A percentile compares a stretch with the other conserved stretches of the same genome.
Evolutionary conservation across 2,888 invertebrate species (phyloP).

Genomic region (Volucella bombylans): DNA sequence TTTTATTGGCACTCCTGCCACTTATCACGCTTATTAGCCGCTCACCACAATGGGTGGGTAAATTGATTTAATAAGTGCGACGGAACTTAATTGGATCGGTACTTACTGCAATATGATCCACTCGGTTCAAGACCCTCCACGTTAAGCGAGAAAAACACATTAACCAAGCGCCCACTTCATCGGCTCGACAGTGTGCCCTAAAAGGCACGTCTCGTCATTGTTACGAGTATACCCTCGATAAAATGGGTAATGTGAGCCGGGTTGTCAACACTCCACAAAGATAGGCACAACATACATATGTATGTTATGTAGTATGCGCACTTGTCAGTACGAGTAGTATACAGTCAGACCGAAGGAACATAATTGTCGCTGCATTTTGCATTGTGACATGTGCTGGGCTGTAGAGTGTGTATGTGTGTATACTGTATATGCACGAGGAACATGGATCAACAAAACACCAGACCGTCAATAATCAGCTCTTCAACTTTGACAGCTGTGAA

Average conservation of each 20-base stretch:
- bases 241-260: constrained; percentile 57
- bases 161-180: constrained; percentile 53
- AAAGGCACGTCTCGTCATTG: constrained; percentile 58
- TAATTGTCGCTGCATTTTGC: constrained; percentile 32
- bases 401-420: constrained; percentile 15
- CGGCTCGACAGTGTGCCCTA: constrained; percentile 36
- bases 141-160: constrained; percentile 3
- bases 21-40: background rate
- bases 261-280: constrained; percentile 9
- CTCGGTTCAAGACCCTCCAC: constrained; percentile 40
- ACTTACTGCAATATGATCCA: constrained; percentile 39
- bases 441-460: background rate
- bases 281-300: background rate
- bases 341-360: constrained; percentile 10
- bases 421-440: background rate
- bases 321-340: constrained; percentile 36
- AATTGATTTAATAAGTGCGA: constrained; percentile 47
- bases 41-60: constrained; percentile 1
- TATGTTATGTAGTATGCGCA: constrained; percentile 31
- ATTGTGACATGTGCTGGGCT: constrained; percentile 2
- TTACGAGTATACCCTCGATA: constrained; percentile 44
- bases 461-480: constrained; percentile 55
- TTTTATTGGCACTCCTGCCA: constrained; percentile 9
- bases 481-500: constrained; percentile 53
- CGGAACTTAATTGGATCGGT: constrained; percentile 50